These are phyloP conservation scores for Chionomys nivalis DNA, from an alignment of 2,113 vertebrate species.

Conservation along the genomic window DNA sequence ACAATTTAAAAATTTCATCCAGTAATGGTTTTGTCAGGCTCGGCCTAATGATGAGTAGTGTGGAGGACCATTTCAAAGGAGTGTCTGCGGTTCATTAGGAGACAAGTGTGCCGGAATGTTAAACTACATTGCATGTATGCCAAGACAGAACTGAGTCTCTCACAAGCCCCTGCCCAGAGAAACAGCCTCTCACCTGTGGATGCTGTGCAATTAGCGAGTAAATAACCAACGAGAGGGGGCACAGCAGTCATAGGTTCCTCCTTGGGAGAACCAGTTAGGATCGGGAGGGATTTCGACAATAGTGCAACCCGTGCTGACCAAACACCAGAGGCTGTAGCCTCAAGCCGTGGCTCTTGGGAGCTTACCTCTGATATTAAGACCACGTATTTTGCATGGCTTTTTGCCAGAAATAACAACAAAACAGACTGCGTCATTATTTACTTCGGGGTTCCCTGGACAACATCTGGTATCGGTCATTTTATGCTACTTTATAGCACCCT, in stretches of 20 bases:
- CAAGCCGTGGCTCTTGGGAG: background rate
- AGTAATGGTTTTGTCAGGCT: background rate
- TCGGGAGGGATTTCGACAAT: fast-evolving
- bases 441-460: background rate
- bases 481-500: background rate
- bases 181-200: fast-evolving
- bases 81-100: background rate
- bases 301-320: fast-evolving
- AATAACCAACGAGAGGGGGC: fast-evolving
- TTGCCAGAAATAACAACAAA: background rate
- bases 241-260: fast-evolving
- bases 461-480: background rate
- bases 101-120: background rate
- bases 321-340: fast-evolving
- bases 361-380: background rate
- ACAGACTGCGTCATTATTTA: background rate
- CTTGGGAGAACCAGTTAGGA: too few species aligned
- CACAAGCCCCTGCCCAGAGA: background rate
- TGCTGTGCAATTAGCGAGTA: fast-evolving
- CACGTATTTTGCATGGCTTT: background rate
- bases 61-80: background rate
- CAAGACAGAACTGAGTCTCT: background rate
- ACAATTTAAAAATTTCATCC: background rate
- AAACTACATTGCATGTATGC: background rate
- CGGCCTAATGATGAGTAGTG: background rate